phyloP scores from a whole-genome alignment of 2,888 invertebrate species.

The Agelastica alni region DNA sequence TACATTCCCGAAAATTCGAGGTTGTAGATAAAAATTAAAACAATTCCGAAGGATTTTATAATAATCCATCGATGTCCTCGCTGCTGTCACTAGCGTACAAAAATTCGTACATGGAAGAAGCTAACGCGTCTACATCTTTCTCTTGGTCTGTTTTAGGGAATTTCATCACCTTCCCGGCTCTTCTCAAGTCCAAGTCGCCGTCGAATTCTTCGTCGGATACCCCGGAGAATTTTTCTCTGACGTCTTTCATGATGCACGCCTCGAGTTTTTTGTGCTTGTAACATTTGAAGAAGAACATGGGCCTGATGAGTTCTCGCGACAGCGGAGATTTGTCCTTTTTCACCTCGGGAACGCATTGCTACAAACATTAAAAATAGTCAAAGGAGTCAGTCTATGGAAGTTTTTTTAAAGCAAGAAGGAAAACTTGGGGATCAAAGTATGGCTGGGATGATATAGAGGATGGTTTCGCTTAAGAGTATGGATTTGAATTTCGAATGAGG shows the following conservation, averaged over 20 bases:
- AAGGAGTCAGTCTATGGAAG: too few species aligned
- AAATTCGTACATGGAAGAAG: conserved; percentile 66
- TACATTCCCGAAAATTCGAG: not conserved
- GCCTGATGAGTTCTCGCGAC: conserved; percentile 67
- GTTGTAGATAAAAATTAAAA: too few species aligned
- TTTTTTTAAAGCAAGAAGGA: too few species aligned
- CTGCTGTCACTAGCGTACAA: conserved; percentile 63
- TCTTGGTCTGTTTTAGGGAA: conserved; percentile 51
- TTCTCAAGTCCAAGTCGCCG: conserved; percentile 55
- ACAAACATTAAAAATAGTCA: conserved; percentile 42
- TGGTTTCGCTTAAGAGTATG: too few species aligned
- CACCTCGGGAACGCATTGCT: conserved; percentile 73
- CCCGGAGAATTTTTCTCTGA: conserved; percentile 65
- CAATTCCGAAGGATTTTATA: too few species aligned
- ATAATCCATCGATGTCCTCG: conserved; percentile 60
- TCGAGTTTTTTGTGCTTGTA: conserved; percentile 76
- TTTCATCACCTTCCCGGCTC: conserved; percentile 60
- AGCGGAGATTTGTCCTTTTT: conserved; percentile 66
- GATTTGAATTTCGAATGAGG: too few species aligned
- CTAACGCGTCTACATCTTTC: conserved; percentile 63
- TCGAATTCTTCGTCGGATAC: conserved; percentile 64
- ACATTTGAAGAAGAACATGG: conserved; percentile 75
- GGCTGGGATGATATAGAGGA: too few species aligned
- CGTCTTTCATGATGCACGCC: conserved; percentile 74
- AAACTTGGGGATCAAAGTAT: too few species aligned